Conservation (phyloP, 2,113 vertebrate species). For the Urocolius indicus region DNA sequence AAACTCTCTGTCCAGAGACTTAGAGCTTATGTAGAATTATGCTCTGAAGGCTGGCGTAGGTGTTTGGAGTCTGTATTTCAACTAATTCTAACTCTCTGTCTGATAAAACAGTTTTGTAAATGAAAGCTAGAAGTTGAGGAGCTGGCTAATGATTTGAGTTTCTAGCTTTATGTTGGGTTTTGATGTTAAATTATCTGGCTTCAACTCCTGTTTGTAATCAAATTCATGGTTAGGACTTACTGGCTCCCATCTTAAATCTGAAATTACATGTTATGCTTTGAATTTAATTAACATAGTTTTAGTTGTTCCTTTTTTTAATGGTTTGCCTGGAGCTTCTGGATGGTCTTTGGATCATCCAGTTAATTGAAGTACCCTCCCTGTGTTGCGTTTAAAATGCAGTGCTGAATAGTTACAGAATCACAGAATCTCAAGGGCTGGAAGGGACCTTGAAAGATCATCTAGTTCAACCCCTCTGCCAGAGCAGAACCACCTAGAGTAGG, state of each 20-base stretch:
- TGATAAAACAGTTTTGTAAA: background rate
- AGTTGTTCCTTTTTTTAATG: background rate
- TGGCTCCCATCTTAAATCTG: background rate
- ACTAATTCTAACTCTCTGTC: background rate
- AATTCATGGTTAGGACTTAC: background rate
- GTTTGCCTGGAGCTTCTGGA: background rate
- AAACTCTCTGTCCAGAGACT: background rate
- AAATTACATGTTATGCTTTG: background rate
- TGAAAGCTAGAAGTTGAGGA: background rate
- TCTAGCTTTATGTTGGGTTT: background rate
- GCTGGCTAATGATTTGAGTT: background rate
- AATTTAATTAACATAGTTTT: background rate
- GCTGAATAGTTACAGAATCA: background rate
- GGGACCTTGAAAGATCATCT: no score
- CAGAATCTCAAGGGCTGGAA: no score
- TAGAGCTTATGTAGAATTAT: background rate
- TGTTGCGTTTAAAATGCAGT: background rate
- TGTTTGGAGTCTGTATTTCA: background rate
- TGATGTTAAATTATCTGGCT: background rate
- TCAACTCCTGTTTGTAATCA: background rate
- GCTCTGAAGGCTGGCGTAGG: background rate
- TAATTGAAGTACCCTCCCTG: background rate
- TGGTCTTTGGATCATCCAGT: background rate
- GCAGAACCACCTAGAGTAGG: no score
- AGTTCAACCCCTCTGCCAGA: no score